phyloP scores from a whole-genome alignment of 2,113 vertebrate genomes.

The Aptenodytes patagonicus region DNA sequence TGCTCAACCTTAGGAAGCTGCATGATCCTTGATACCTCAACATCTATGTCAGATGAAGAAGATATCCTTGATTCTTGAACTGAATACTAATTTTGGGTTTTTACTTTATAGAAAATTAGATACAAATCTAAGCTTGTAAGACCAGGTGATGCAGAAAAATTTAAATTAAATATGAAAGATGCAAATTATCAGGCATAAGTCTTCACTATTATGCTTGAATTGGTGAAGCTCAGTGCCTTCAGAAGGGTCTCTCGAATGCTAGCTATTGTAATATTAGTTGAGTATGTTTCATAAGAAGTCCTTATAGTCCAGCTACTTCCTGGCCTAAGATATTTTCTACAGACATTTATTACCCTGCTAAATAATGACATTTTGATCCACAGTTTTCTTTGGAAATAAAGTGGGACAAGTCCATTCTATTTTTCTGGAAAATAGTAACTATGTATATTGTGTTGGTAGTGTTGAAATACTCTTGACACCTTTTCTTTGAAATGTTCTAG shows the following conservation, averaged over 20 bases:
- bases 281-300: background rate
- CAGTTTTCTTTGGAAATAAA: background rate
- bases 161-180: conserved; percentile 64
- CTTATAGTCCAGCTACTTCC: background rate
- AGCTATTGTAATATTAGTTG: background rate
- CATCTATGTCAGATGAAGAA: conserved; percentile 34
- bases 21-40: background rate
- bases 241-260: conserved; percentile 6
- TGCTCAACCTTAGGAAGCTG: background rate
- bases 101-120: conserved; percentile 47
- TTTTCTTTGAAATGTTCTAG: background rate
- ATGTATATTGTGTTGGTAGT: background rate
- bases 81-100: background rate
- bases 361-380: background rate
- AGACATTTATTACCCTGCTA: background rate
- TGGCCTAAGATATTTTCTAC: background rate
- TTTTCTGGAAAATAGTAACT: background rate
- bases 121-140: conserved; percentile 10
- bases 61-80: conserved; percentile 24
- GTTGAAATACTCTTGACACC: background rate
- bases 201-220: conserved; percentile 39
- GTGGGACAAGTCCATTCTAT: background rate
- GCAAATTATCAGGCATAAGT: conserved; percentile 44
- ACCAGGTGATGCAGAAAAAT: conserved; percentile 54
- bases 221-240: conserved; percentile 33